Conservation (phyloP, 2,797 vertebrate species). For the Takifugu ocellatus region DNA sequence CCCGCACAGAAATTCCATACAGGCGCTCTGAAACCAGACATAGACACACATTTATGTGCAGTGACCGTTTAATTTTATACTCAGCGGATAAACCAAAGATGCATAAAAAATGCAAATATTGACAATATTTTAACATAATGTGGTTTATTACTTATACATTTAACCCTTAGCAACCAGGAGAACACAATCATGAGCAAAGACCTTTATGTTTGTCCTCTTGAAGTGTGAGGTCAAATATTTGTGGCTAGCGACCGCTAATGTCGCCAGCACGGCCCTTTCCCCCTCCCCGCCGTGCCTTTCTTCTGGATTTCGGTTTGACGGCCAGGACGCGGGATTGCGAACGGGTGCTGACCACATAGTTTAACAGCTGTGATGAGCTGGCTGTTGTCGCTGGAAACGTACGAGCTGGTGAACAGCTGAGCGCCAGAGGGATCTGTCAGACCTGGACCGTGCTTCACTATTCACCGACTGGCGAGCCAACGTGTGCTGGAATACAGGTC, state of each 20-base stretch:
- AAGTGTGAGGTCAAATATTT: slow-evolving; percentile 14
- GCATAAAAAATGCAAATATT: too few relatives aligned
- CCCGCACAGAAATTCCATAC: not conserved
- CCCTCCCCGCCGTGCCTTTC: slow-evolving; percentile 1
- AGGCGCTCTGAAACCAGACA: not conserved
- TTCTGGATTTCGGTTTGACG: slow-evolving; percentile 5
- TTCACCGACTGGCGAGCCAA: not conserved
- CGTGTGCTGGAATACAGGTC: too few relatives aligned
- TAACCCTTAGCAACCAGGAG: not conserved
- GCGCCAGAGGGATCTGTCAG: slow-evolving; percentile 27
- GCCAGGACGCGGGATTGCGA: slow-evolving; percentile 15
- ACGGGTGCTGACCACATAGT: slow-evolving; percentile 24
- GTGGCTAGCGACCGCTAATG: slow-evolving; percentile 7
- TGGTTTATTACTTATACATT: too few relatives aligned
- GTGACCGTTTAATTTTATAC: not conserved
- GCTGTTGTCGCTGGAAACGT: slow-evolving; percentile 41
- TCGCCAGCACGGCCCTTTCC: slow-evolving; percentile 2
- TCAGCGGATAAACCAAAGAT: too few relatives aligned
- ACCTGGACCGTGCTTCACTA: slow-evolving; percentile 14
- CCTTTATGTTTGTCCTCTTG: not conserved
- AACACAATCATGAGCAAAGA: too few relatives aligned
- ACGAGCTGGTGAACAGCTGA: slow-evolving; percentile 49
- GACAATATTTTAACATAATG: too few relatives aligned
- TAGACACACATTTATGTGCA: not conserved
- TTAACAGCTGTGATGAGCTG: slow-evolving; percentile 50